These are phyloP conservation scores for Myotis daubentonii DNA, from an alignment of 2,797 vertebrate genomes.

Conservation along the genomic window DNA sequence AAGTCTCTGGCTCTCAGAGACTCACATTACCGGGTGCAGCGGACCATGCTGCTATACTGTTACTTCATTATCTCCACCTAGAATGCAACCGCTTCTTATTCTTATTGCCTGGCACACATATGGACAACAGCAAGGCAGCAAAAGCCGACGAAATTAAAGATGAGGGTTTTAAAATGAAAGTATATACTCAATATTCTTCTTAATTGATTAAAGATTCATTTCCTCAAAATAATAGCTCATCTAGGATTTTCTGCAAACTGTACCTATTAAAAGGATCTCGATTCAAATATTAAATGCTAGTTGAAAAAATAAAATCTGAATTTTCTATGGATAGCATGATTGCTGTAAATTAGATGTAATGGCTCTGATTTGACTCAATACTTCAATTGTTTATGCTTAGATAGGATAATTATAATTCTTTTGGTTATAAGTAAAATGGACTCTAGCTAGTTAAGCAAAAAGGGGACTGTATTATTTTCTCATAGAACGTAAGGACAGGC, in stretches of 20 bases:
- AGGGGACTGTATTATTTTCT: background rate
- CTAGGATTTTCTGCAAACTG: background rate
- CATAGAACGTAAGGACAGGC: background rate
- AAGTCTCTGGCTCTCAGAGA: background rate
- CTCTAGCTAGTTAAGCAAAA: background rate
- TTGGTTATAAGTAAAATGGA: slow-evolving; percentile 13
- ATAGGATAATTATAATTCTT: background rate
- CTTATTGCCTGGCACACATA: background rate
- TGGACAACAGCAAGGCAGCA: background rate
- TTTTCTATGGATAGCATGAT: slow-evolving; percentile 4
- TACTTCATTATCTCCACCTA: background rate
- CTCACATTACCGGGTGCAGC: background rate
- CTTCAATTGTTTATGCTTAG: background rate
- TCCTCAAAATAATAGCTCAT: background rate
- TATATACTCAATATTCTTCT: background rate
- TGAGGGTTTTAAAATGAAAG: background rate
- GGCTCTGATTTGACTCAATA: background rate
- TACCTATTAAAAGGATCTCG: background rate
- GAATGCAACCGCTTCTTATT: background rate
- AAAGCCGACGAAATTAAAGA: background rate
- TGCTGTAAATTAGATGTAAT: background rate
- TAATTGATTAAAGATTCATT: background rate
- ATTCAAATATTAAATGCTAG: background rate
- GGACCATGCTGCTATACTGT: background rate
- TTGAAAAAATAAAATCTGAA: slow-evolving; percentile 5